These are phyloP conservation scores for Pseudoips prasinana DNA, from an alignment of 2,888 invertebrate species.

Conservation along the genomic window DNA sequence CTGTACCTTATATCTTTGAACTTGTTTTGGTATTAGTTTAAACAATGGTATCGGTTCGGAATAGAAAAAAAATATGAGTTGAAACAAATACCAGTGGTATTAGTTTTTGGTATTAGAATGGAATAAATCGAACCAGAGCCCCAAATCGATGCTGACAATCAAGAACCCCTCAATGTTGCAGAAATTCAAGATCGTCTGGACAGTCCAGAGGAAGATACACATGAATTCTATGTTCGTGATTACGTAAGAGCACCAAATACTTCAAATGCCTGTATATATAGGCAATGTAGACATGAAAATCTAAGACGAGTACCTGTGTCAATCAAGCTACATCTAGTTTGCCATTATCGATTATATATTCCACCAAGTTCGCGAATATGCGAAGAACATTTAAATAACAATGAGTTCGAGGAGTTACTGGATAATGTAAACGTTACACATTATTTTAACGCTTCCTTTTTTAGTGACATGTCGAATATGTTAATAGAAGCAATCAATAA, in stretches of 20 bases:
- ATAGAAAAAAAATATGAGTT: too few species aligned
- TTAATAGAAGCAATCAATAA: conserved; percentile 9
- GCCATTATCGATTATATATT: conserved; percentile 9
- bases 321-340: conserved; percentile 7
- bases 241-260: conserved; percentile 8
- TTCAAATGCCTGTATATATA: conserved; percentile 6
- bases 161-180: conserved; percentile 5
- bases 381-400: conserved; percentile 7
- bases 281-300: conserved; percentile 6
- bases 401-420: conserved; percentile 7
- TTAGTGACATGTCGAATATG: conserved; percentile 8
- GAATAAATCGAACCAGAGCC: too few species aligned
- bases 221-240: conserved; percentile 7
- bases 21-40: too few species aligned
- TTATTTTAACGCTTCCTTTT: conserved; percentile 11
- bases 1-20: too few species aligned
- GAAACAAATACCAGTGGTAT: too few species aligned
- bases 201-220: conserved; percentile 1
- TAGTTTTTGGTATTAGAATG: too few species aligned
- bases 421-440: conserved; percentile 9
- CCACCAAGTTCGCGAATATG: conserved; percentile 10
- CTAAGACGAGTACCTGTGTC: conserved; percentile 6
- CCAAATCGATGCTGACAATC: conserved; percentile 8
- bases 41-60: too few species aligned
- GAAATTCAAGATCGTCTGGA: conserved; percentile 1